Evolutionary conservation across 2,888 invertebrate species (phyloP), one percentile per base, ranked within the genome.

Genomic region (Tinea semifulvella): DNA sequence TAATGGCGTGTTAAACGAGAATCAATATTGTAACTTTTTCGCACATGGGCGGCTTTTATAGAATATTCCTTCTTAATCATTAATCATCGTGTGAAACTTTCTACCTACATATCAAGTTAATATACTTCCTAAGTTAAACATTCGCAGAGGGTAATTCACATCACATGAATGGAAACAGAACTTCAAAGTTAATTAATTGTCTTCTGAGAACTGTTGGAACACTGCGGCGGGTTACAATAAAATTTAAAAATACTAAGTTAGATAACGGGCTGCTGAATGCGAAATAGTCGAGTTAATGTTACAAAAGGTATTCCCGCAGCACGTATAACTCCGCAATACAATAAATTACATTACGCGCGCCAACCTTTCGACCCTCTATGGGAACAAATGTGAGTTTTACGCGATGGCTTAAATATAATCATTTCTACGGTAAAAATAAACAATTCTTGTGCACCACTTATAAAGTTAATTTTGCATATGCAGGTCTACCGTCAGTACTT

Each of bases 1-100:
- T 31, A 31, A 31, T 31, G 31, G 14, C 31, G 31, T 31, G 31
- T 31, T 31, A 31, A 31, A 31, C 31, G 13, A 31, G 13, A 31
- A 4, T 31, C 31, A 31, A 31, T 31, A 31, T 31, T 13, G 11
- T 31, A 27, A 31, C 31, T 31, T 31, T n/a, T 31, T 31, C 11
- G 13, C 11, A 31, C 31, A 3, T 13, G 4, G 2, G 31, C 10
- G n/a, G n/a, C 27, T 27, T 27, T 27, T 27, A 27, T 27, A 27
- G 27, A 27, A 27, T 27, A 31, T 31, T 31, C 7, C n/a, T 31
- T 31, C 10, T 10, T 18, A 18, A 2, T 36, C 36, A 36, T 36
- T 36, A 16, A 36, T 36, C 36, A 16, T 11, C 28, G 8, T 5
- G 6, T 22, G 8, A 22, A 22, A 22, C 6, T 22, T 22, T 7